Conservation (phyloP, 92 coral and sea anemone genomes). For the Zoanthus sansibaricus region DNA sequence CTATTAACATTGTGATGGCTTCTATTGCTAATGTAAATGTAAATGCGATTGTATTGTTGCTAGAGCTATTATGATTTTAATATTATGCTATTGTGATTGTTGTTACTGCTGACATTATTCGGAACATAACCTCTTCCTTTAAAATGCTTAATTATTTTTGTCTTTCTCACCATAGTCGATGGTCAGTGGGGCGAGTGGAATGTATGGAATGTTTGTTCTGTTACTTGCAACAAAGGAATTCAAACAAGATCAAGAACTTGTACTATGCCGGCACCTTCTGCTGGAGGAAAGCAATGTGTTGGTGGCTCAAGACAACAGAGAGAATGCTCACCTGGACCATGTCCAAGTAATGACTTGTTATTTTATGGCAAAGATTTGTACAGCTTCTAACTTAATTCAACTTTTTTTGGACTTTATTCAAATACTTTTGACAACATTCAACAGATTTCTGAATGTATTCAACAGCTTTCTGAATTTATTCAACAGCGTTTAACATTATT, state of each 20-base stretch:
- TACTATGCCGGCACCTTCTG: conserved; percentile 45
- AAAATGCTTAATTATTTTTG: neutral
- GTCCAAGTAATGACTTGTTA: conserved; percentile 8
- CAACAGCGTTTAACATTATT: no score
- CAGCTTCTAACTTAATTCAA: neutral
- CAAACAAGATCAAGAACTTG: conserved; percentile 49
- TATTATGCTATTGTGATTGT: neutral
- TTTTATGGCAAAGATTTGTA: neutral
- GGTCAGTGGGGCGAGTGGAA: conserved; percentile 57
- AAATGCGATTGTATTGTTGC: no score
- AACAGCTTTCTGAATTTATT: no score
- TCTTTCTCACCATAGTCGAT: conserved; percentile 30
- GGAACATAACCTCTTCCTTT: no score
- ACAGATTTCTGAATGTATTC: no score
- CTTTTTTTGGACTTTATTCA: no score
- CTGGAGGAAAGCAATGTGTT: conserved; percentile 34
- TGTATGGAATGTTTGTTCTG: conserved; percentile 43
- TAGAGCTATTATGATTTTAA: no score
- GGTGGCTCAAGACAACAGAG: conserved; percentile 19
- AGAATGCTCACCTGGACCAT: conserved; percentile 1
- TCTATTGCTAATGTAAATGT: no score
- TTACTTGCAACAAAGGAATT: conserved; percentile 45
- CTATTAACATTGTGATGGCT: no score
- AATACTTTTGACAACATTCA: no score
- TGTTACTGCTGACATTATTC: neutral